Conservation (phyloP, 1,140 invertebrate genomes). For the Heliconius congener region DNA sequence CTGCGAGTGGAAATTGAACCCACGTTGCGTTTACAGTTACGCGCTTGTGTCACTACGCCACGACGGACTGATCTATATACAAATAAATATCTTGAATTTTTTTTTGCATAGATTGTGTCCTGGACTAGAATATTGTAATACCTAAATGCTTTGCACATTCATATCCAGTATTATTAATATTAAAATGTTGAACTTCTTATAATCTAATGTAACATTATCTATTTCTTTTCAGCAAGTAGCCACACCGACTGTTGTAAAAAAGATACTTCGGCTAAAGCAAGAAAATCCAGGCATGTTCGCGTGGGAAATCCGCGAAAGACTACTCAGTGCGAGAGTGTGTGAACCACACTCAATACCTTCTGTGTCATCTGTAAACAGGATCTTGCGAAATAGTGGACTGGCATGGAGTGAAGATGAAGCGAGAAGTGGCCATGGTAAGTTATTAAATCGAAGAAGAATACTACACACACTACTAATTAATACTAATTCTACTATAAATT, state of each 20-base stretch:
- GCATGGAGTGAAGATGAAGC: constrained; percentile 84
- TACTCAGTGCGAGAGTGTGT: constrained; percentile 91
- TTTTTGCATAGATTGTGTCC: neutral
- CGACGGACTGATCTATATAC: no score
- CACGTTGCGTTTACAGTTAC: no score
- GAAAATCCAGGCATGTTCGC: constrained; percentile 96
- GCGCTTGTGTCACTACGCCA: no score
- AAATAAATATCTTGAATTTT: neutral
- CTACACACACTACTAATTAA: no score
- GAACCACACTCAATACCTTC: constrained; percentile 94
- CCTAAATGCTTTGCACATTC: no score
- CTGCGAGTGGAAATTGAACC: no score
- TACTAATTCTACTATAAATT: no score
- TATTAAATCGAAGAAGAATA: neutral
- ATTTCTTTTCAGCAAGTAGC: constrained; percentile 91
- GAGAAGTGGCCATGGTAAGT: constrained; percentile 57
- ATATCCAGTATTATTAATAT: neutral
- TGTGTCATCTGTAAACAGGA: constrained; percentile 97
- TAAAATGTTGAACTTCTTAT: neutral
- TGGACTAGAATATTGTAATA: no score
- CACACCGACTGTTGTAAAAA: constrained; percentile 95
- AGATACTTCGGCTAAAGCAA: constrained; percentile 94
- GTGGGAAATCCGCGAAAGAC: constrained; percentile 94
- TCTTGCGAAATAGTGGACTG: constrained; percentile 91
- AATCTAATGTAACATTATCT: neutral